Evolutionary conservation across 1,140 invertebrate species (phyloP).

Genomic region (Cydia pomonella): DNA sequence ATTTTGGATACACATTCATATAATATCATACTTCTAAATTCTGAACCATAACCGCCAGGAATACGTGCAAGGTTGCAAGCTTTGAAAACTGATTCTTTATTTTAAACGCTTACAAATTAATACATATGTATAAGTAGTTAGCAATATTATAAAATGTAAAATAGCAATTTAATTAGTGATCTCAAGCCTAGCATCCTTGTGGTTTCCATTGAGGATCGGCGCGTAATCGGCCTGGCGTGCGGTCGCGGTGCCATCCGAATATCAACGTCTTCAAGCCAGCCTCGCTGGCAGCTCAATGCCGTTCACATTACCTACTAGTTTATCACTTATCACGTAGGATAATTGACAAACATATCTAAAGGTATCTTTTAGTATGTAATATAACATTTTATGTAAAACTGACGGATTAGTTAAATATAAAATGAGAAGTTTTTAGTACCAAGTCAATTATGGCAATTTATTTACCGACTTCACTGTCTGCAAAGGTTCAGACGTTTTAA

Average conservation of each 20-base stretch:
- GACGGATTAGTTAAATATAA: no score
- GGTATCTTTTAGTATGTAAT: not conserved
- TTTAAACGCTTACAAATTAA: no score
- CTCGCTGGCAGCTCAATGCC: conserved; percentile 59
- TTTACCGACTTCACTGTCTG: no score
- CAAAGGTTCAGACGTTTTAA: no score
- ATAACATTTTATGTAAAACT: not conserved
- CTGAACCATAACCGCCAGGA: no score
- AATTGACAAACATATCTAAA: not conserved
- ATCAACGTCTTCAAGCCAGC: conserved; percentile 61
- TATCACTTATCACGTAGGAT: not conserved
- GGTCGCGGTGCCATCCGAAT: conserved; percentile 70
- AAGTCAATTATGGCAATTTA: no score
- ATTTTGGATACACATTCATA: no score
- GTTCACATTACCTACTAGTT: not conserved
- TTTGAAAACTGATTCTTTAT: no score
- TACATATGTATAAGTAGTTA: not conserved
- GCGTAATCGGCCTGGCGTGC: conserved; percentile 72
- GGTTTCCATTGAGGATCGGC: conserved; percentile 63
- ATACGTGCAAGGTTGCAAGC: no score
- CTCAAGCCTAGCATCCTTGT: conserved; percentile 41
- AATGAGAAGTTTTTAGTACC: no score
- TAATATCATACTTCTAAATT: no score
- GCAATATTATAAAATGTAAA: not conserved
- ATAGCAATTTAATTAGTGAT: conserved; percentile 1